Conservation (phyloP, 2,888 invertebrate species). For the Cantharis flavilabris region DNA sequence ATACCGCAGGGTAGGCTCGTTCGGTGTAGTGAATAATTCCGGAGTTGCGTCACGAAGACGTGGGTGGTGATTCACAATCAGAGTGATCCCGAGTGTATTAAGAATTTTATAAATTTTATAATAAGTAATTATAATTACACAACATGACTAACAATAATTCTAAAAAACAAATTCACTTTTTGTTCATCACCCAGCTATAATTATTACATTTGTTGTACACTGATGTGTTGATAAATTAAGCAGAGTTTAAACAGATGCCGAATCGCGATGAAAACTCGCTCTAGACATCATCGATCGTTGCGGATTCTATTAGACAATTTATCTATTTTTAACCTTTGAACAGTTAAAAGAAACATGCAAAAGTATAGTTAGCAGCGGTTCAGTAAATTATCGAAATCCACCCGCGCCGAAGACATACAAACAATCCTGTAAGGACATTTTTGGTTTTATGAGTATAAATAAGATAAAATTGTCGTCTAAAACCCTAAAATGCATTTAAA, state of each 20-base stretch:
- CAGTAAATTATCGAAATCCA: too few relatives aligned
- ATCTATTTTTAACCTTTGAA: neutral
- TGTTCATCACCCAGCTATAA: neutral
- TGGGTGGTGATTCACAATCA: neutral
- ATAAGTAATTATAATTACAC: neutral
- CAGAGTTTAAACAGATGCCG: neutral
- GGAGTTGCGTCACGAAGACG: neutral
- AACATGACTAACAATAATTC: neutral
- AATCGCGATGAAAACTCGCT: neutral
- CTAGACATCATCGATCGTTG: neutral
- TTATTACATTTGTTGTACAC: neutral
- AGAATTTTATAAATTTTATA: neutral
- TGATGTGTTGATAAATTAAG: neutral
- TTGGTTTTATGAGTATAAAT: too few relatives aligned
- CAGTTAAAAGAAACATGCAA: neutral
- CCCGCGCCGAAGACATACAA: too few relatives aligned
- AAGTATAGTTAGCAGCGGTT: too few relatives aligned
- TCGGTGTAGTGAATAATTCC: neutral
- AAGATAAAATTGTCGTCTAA: too few relatives aligned
- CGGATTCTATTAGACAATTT: neutral
- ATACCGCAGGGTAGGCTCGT: neutral
- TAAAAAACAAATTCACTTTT: neutral
- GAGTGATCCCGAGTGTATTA: neutral
- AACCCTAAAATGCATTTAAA: too few relatives aligned
- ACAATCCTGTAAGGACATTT: too few relatives aligned